Evolutionary conservation across 64 coral and sea anemone genomes (phyloP).

Genomic region (Stylophora pistillata): DNA sequence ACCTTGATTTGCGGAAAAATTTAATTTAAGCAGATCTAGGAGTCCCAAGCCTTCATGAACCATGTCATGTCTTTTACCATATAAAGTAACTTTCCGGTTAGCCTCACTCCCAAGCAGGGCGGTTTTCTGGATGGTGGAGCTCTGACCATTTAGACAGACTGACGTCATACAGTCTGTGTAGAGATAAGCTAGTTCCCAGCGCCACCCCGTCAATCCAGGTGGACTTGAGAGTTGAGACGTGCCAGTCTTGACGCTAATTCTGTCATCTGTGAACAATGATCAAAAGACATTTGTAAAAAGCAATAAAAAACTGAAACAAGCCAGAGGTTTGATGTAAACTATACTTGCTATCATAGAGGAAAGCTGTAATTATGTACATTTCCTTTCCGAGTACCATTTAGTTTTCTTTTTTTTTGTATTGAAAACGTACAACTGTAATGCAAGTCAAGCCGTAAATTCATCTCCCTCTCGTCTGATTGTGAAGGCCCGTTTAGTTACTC

Average conservation of each 20-base stretch:
- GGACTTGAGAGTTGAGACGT: conserved; percentile 60
- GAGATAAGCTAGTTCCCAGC: conserved; percentile 88
- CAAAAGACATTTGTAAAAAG: background rate
- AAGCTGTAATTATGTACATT: no score
- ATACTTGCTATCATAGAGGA: background rate
- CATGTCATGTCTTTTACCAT: conserved; percentile 34
- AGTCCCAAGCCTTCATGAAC: conserved; percentile 58
- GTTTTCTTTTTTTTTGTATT: no score
- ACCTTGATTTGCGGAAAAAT: conserved; percentile 64
- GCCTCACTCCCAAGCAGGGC: conserved; percentile 77
- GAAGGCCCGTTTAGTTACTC: background rate
- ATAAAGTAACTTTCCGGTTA: conserved; percentile 55
- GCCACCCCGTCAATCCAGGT: conserved; percentile 71
- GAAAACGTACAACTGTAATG: no score
- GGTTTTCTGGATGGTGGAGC: conserved; percentile 77
- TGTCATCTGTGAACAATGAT: conserved; percentile 12
- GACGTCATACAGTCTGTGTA: conserved; percentile 85
- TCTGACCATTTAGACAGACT: conserved; percentile 75
- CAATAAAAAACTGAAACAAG: background rate
- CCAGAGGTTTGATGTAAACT: background rate
- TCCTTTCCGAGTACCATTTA: no score
- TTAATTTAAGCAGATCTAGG: conserved; percentile 70
- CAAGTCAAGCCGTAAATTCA: no score
- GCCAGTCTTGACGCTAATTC: conserved; percentile 33
- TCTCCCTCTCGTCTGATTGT: no score